phyloP scores from a whole-genome alignment of 2,797 vertebrate genomes.

The Falco novaeseelandiae region DNA sequence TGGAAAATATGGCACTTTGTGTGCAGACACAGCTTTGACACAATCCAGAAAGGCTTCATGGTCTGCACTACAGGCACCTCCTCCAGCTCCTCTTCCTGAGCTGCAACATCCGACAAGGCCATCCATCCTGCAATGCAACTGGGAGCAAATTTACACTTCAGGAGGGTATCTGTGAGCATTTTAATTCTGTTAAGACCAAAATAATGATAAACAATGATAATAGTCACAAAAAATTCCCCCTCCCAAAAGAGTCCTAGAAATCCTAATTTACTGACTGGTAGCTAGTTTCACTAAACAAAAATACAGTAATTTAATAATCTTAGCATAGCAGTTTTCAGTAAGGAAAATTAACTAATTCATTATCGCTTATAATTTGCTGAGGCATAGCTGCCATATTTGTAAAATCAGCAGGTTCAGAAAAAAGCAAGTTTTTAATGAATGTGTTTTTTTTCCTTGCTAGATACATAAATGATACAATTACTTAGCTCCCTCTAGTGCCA shows the following conservation, averaged over 20 bases:
- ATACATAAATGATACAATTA: slow-evolving; percentile 85
- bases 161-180: slow-evolving; percentile 53
- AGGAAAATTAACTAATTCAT: slow-evolving; percentile 89
- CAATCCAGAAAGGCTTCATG: neutral
- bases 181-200: slow-evolving; percentile 74
- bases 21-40: neutral
- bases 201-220: slow-evolving; percentile 76
- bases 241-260: slow-evolving; percentile 81
- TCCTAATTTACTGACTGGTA: slow-evolving; percentile 78
- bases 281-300: slow-evolving; percentile 78
- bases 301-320: slow-evolving; percentile 84
- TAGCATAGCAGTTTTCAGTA: slow-evolving; percentile 81
- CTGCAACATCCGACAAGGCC: neutral
- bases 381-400: slow-evolving; percentile 85
- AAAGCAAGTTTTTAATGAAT: slow-evolving; percentile 83
- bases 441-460: slow-evolving; percentile 63
- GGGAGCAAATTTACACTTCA: slow-evolving; percentile 26
- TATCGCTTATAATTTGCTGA: slow-evolving; percentile 86
- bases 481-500: slow-evolving; percentile 96
- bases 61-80: neutral
- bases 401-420: slow-evolving; percentile 84
- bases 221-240: slow-evolving; percentile 62
- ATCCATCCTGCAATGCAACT: slow-evolving; percentile 44
- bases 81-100: neutral
- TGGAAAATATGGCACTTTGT: neutral